phyloP scores from a whole-genome alignment of 1,140 invertebrate species.

The Nilaparvata lugens region DNA sequence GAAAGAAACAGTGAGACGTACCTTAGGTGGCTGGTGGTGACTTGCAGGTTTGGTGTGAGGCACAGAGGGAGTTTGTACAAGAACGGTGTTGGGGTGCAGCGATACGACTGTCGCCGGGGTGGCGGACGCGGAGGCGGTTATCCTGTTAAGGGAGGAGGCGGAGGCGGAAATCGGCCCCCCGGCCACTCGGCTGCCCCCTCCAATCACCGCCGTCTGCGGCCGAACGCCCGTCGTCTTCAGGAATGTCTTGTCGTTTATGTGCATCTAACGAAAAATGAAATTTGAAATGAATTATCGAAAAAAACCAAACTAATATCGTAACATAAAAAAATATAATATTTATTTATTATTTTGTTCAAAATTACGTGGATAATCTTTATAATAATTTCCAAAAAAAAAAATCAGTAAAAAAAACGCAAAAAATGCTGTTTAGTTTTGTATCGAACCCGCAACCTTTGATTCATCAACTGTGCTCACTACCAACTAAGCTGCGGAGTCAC shows the following conservation, averaged over 20 bases:
- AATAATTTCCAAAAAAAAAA: too few relatives aligned
- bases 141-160: neutral
- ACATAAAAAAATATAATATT: too few relatives aligned
- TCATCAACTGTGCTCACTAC: too few relatives aligned
- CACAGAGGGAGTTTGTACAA: neutral
- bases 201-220: neutral
- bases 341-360: too few relatives aligned
- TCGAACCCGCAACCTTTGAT: too few relatives aligned
- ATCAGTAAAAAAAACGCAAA: too few relatives aligned
- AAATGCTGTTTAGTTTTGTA: too few relatives aligned
- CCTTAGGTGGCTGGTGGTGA: neutral
- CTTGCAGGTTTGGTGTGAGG: neutral
- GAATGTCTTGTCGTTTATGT: slow-evolving; percentile 9
- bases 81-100: neutral
- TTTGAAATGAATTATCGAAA: too few relatives aligned
- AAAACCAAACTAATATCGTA: too few relatives aligned
- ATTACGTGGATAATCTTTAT: too few relatives aligned
- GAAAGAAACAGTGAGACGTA: neutral
- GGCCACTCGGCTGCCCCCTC: neutral
- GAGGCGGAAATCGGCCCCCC: neutral
- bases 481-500: too few relatives aligned
- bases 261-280: neutral
- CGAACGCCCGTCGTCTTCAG: neutral
- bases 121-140: neutral
- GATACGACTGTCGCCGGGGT: neutral